Base-by-base conservation (phyloP, 2,797 vertebrate species). In the Taenioides sp. region DNA sequence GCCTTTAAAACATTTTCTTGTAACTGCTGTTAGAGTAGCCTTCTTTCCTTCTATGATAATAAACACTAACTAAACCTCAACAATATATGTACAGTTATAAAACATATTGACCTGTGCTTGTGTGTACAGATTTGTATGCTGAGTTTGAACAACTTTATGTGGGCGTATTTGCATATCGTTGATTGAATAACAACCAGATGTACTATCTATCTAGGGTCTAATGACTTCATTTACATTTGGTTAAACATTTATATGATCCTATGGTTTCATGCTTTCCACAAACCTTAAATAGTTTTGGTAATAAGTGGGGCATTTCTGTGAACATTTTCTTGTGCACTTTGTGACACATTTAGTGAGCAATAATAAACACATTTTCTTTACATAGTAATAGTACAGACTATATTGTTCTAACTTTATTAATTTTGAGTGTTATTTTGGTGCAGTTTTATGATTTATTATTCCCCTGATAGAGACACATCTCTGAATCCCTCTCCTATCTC, bases 381-480 rank as follows among this genome's bases (percentile, higher is more conserved):
- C 22, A 20, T 10, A 18, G 11, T 16, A 16, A 7, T 25, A 14
- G 25, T 58, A 55, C 55, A 60, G 54, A 54, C 20, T 50, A 58
- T 50, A 62, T 74, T 14, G 0, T 28, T 7, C 23, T n/a, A 67
- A 66, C 31, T 27, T 1, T 16, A n/a, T 20, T 72, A 2, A 43
- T 31, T 75, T 66, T 50, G 17, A 43, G 2, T 71, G 60, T 66
- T 43, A 57, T 60, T 22, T 69, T 43, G 20, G 47, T 18, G 68
- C n/a, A 40, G 34, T 68, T 63, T 75, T 64, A 54, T 61, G 61
- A 47, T 17, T 50, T 55, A 67, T 59, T 57, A 37, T 37, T 37
- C 9, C 67, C 52, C 70, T 18, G 62, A 43, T 7, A 17, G 34
- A 69, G 50, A 61, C 59, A 54, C n/a, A 68, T 23, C 47, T 62